Conservation (phyloP, 2,113 vertebrate species). For the Erythrocercus mccallii region DNA sequence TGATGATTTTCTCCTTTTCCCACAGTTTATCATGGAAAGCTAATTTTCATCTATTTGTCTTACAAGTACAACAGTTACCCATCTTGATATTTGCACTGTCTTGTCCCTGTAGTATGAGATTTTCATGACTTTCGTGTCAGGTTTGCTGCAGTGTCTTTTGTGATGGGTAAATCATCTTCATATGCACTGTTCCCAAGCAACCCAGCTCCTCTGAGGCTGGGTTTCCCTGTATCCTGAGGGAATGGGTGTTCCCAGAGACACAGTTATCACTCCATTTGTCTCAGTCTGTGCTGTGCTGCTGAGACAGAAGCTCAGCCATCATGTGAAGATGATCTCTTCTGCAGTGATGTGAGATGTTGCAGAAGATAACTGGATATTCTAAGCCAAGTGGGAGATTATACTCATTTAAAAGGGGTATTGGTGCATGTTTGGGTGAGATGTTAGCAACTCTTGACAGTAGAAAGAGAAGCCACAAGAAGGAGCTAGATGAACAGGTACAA, state of each 20-base stretch:
- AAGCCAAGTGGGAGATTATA: neutral
- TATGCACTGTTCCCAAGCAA: neutral
- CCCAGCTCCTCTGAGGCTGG: neutral
- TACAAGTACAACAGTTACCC: neutral
- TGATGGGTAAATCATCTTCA: neutral
- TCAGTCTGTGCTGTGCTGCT: neutral
- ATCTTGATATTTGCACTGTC: neutral
- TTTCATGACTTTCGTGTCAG: neutral
- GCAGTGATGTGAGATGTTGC: neutral
- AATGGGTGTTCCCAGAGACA: neutral
- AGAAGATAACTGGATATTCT: neutral
- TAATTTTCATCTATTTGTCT: conserved; percentile 6
- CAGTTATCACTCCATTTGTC: neutral
- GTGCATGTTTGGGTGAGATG: neutral
- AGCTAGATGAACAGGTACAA: neutral
- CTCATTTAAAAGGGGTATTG: neutral
- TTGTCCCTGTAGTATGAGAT: neutral
- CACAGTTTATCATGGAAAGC: neutral
- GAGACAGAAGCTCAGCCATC: neutral
- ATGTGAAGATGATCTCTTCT: neutral
- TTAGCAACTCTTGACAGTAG: neutral
- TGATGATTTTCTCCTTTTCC: neutral
- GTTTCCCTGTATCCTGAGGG: neutral
- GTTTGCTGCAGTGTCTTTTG: neutral
- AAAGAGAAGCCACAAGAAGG: neutral